Evolutionary conservation across 2,888 invertebrate genomes (phyloP), one percentile per base, ranked within the genome.

Genomic region (Lasioglossum zephyrum): DNA sequence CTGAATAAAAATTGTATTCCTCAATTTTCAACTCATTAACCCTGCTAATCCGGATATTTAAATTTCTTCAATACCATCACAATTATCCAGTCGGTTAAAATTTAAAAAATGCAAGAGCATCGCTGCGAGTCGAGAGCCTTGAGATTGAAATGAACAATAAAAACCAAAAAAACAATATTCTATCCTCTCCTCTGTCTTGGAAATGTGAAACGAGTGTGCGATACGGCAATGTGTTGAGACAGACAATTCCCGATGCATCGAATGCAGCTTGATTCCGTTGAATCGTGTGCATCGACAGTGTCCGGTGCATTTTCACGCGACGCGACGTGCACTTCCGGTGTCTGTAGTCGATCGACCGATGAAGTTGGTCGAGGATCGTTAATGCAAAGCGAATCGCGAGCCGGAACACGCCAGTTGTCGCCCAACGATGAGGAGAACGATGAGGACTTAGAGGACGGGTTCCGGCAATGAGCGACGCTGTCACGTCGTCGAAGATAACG

Each of bases 401-500:
- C 85, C 85, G 78, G 81, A 86, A 81, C 79, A 81, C 81, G 84
- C 79, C 84, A 80, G 76, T 47, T 39, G 77, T 84, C 84, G 75
- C 75, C 66, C 73, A 81, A 66, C 78, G 73, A 73, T 74, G 87
- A 75, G 81, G 85, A 90, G 26, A 26, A 16, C 57, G 57, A 57
- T n/a, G 60, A n/a, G 31, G 16, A 31, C 31, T 26, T 11, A 31
- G 63, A 63, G 63, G 63, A 63, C 16, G 63, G 16, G 63, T 13
- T 5, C 60, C 26, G 60, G 63, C 57, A 57, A 63, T 88, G 88
- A 90, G 85, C 80, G 81, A 57, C n/a, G 85, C 84, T 87, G 90
- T 89, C 89, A 88, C 87, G 88, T 89, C 87, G 90, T 89, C 86
- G 87, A 81, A 87, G 81, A 89, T 92, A 92, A 92, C 91, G 92